These are phyloP conservation scores for Corythucha ciliata DNA, from an alignment of 2,888 invertebrate genomes.

Conservation along the genomic window DNA sequence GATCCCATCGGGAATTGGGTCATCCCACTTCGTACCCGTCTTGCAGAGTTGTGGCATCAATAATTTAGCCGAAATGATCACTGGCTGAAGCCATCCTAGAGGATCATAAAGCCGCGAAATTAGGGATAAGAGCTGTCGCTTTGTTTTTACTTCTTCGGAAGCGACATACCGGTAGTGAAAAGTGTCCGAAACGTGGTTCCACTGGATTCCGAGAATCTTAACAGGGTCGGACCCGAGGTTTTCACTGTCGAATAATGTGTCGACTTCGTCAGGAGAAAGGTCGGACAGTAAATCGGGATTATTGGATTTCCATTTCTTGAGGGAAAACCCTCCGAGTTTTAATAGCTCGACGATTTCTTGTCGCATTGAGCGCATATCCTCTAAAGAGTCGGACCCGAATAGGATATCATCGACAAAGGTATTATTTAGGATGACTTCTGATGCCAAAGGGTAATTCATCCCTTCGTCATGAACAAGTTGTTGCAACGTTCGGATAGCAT, in stretches of 20 bases:
- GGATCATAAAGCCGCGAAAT: neutral
- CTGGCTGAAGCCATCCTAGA: neutral
- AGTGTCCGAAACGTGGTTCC: constrained; percentile 24
- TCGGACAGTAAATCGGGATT: neutral
- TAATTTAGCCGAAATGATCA: neutral
- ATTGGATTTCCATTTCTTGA: constrained; percentile 18
- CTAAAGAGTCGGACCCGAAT: neutral
- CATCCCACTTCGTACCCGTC: too few relatives aligned
- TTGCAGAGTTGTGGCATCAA: too few relatives aligned
- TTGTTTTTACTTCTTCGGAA: constrained; percentile 17
- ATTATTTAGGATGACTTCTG: neutral
- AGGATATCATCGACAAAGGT: neutral
- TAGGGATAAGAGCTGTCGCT: constrained; percentile 27
- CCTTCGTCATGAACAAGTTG: neutral
- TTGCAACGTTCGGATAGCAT: neutral
- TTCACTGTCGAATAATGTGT: neutral
- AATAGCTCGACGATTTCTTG: neutral
- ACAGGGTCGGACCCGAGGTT: constrained; percentile 9
- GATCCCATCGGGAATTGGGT: too few relatives aligned
- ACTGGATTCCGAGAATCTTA: constrained; percentile 29
- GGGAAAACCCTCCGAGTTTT: constrained; percentile 1
- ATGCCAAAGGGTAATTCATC: neutral
- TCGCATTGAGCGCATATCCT: neutral
- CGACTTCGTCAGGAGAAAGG: neutral
- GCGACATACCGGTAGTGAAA: constrained; percentile 20